Evolutionary conservation across 1,140 invertebrate species (phyloP), one percentile per base, ranked within the genome.

Genomic region (Pteromalus puparum): DNA sequence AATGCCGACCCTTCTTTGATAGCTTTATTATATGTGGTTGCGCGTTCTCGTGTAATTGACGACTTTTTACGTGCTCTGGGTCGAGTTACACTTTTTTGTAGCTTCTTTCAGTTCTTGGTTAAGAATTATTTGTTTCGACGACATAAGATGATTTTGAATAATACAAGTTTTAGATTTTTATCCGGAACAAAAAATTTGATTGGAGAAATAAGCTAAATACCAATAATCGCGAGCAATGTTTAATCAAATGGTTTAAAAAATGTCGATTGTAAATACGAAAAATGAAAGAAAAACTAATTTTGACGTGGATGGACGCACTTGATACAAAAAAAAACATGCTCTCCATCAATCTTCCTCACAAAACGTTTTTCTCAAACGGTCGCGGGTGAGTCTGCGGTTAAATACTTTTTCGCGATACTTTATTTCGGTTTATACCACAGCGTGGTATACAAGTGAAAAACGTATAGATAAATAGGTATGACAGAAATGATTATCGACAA

Each of bases 291-390:
- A 30, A 34, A 21, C 26, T 30, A 30, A 34, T 34, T 34, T 18
- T 34, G 68, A 72, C 68, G 18, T 72, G 18, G 68, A 72, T 72
- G 26, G 28, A 72, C 28, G 68, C 30, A 1, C 68, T 30, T 72
- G 68, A 72, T 28, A 30, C 13, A 21, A 12, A 18, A 30, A 30
- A 72, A 72, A 61, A 61, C 53, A 61, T 53, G 18, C 21, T 61
- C 68, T 72, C 68, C 68, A 72, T 72, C 21, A 72, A 72, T 72
- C 68, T 72, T 72, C 68, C 68, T 72, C 68, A 12, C 26, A 72
- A 61, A 61, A 61, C 53, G 21, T n/a, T 61, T 61, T 61, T n/a
- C 53, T 61, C 18, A 61, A 61, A 61, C 53, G 53, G 6, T 21
- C 21, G 5, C 21, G 5, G 21, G 21, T n/a, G 5, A 21, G 1